phyloP scores from a whole-genome alignment of 2,797 vertebrate genomes.

The Monodelphis domestica region DNA sequence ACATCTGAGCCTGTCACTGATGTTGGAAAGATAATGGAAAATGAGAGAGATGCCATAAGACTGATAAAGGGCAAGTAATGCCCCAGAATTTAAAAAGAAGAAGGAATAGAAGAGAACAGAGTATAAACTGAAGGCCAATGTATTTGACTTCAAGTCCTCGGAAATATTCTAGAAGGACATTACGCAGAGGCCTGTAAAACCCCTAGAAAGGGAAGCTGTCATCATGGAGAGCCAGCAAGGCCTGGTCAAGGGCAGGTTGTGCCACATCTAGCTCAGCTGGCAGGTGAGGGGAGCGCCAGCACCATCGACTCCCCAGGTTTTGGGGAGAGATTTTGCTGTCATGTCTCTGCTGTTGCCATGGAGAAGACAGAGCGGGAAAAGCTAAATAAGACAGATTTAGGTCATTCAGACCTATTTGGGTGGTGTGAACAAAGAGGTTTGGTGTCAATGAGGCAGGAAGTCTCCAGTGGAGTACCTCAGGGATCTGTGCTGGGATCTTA shows the following conservation, averaged over 20 bases:
- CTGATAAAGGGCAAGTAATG: neutral
- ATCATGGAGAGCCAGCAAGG: no score
- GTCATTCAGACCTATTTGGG: neutral
- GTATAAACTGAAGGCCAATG: neutral
- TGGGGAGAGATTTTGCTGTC: neutral
- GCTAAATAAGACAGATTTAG: no score
- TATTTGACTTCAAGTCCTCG: neutral
- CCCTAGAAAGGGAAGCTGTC: neutral
- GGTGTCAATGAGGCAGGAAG: neutral
- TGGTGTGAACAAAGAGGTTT: neutral
- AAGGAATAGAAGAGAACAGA: neutral
- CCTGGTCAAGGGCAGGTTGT: neutral
- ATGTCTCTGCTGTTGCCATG: neutral
- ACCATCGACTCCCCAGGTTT: neutral
- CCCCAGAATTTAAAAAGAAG: neutral
- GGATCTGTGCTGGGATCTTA: no score
- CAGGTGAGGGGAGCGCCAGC: neutral
- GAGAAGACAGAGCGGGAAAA: no score
- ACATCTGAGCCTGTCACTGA: neutral
- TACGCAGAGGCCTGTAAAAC: neutral
- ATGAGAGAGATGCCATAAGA: neutral
- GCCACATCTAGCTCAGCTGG: neutral
- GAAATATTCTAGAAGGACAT: neutral
- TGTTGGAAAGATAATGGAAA: neutral
- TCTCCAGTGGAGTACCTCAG: no score